Evolutionary conservation across 2,888 invertebrate species (phyloP).

Genomic region (Caenorhabditis doughertyi): DNA sequence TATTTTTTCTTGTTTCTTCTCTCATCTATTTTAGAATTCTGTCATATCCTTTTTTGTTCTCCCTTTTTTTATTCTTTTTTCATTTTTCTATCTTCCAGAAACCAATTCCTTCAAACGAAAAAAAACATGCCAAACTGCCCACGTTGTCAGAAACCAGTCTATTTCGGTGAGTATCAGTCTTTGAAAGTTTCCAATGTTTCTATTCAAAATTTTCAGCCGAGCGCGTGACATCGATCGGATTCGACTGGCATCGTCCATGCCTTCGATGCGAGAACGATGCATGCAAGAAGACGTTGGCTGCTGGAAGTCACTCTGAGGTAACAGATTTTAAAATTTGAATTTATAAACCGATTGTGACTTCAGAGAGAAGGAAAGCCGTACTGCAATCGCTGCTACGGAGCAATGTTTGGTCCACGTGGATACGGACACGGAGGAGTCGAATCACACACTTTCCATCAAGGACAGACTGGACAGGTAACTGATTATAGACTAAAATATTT

Average conservation of each 20-base stretch:
- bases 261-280: conserved; percentile 86
- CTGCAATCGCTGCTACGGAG: conserved; percentile 88
- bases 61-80: not conserved
- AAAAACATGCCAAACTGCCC: conserved; percentile 81
- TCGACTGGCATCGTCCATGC: conserved; percentile 88
- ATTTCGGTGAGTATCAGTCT: conserved; percentile 77
- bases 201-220: conserved; percentile 85
- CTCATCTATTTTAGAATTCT: conserved; percentile 33
- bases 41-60: conserved; percentile 9
- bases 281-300: conserved; percentile 88
- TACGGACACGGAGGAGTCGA: conserved; percentile 84
- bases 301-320: conserved; percentile 87
- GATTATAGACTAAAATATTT: not conserved
- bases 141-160: conserved; percentile 81
- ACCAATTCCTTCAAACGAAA: conserved; percentile 12
- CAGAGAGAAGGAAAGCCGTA: conserved; percentile 88
- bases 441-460: conserved; percentile 85
- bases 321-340: not conserved
- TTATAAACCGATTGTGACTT: not conserved
- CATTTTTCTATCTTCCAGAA: conserved; percentile 25
- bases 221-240: conserved; percentile 87
- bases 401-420: conserved; percentile 87
- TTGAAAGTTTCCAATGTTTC: not conserved
- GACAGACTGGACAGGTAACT: conserved; percentile 69
- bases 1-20: conserved; percentile 8